Conservation (phyloP, 2,888 invertebrate species). For the Eupeodes luniger region DNA sequence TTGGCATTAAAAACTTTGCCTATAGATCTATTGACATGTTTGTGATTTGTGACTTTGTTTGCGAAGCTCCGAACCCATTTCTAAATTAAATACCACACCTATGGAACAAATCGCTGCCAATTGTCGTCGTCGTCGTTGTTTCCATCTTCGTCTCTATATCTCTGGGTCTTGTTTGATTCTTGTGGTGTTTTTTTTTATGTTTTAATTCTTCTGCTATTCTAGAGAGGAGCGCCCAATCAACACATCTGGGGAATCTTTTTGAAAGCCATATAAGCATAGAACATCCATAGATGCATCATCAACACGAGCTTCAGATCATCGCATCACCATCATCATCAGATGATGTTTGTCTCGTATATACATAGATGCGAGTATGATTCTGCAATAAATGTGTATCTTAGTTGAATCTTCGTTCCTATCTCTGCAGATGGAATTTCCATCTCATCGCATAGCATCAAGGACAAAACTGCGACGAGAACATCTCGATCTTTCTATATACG, state of each 20-base stretch:
- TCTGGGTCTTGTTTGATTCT: neutral
- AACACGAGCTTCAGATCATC: conserved; percentile 18
- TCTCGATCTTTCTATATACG: conserved; percentile 15
- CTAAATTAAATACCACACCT: conserved; percentile 63
- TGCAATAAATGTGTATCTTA: conserved; percentile 42
- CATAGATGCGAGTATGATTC: neutral
- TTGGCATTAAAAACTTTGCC: conserved; percentile 24
- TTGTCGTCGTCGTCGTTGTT: conserved; percentile 35
- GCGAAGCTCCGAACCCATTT: conserved; percentile 22
- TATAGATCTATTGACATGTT: conserved; percentile 19
- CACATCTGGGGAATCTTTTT: conserved; percentile 41
- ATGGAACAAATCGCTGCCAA: conserved; percentile 54
- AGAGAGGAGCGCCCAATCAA: conserved; percentile 67
- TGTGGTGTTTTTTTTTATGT: neutral
- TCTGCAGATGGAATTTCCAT: conserved; percentile 54
- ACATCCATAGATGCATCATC: conserved; percentile 36
- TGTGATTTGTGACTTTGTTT: conserved; percentile 51
- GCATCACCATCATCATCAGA: neutral
- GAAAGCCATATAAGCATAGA: conserved; percentile 24
- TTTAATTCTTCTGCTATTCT: neutral
- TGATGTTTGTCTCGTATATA: conserved; percentile 9
- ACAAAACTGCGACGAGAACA: conserved; percentile 35
- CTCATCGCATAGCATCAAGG: conserved; percentile 59
- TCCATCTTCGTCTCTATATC: neutral
- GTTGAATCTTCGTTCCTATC: conserved; percentile 46